Percentiles rank a stretch among this genome's conserved stretches.
phyloP scores from a whole-genome alignment of 2,888 invertebrate species.

The Orthosia gothica region DNA sequence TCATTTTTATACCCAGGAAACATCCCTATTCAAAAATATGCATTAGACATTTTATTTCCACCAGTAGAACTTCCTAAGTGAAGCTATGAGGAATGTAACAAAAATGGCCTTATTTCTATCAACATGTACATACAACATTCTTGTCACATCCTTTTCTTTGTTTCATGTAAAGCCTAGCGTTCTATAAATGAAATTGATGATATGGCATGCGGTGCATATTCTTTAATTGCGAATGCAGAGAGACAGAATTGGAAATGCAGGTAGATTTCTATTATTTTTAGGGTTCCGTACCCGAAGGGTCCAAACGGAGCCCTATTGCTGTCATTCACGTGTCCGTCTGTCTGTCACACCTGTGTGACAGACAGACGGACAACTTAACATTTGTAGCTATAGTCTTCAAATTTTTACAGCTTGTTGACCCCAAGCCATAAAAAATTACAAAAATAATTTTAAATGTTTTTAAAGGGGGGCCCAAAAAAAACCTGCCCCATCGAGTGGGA shows the following conservation, averaged over 20 bases:
- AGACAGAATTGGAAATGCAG: neutral
- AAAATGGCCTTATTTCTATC: constrained; percentile 32
- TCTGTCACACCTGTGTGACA: no score
- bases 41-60: neutral
- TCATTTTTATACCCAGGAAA: no score
- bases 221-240: neutral
- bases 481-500: no score
- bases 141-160: constrained; percentile 12
- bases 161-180: constrained; percentile 9
- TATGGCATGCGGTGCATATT: neutral
- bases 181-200: constrained; percentile 23
- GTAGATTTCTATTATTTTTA: neutral
- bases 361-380: no score
- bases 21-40: constrained; percentile 23
- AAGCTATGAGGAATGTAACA: constrained; percentile 46
- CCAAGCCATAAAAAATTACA: no score
- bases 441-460: no score
- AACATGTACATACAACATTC: constrained; percentile 26
- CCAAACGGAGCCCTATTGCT: no score
- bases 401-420: no score
- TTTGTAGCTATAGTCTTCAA: no score
- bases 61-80: constrained; percentile 2
- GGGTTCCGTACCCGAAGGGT: no score
- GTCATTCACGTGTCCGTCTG: no score
- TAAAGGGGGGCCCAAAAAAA: no score